Evolutionary conservation across 2,113 vertebrate species (phyloP).

Genomic region (Taxidea taxus): DNA sequence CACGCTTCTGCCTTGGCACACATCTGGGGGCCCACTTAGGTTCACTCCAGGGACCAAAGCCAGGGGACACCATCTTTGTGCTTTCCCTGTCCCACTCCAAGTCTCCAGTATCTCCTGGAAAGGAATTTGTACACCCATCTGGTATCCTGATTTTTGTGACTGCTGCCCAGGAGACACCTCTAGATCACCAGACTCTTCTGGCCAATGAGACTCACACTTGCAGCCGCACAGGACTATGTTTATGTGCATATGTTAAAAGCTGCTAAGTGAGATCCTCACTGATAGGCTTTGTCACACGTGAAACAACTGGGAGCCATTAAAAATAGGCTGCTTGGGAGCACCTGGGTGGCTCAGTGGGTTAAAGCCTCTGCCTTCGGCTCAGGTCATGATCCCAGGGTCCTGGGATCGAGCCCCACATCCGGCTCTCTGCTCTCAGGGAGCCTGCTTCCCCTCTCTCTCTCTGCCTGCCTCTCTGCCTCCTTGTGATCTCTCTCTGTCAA

Average conservation of each 20-base stretch:
- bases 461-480: too few relatives aligned
- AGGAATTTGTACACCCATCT: neutral
- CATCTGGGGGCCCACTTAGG: neutral
- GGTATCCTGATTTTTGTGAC: neutral
- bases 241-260: neutral
- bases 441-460: too few relatives aligned
- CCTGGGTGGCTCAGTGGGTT: too few relatives aligned
- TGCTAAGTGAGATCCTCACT: neutral
- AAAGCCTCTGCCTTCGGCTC: too few relatives aligned
- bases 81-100: neutral
- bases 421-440: too few relatives aligned
- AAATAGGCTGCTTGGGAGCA: neutral
- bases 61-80: neutral
- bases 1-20: neutral
- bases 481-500: too few relatives aligned
- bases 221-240: neutral
- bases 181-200: neutral
- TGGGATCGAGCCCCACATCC: too few relatives aligned
- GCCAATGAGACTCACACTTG: neutral
- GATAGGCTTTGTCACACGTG: neutral
- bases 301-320: neutral
- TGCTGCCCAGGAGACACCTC: neutral
- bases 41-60: neutral
- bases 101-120: neutral
- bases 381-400: too few relatives aligned